Conservation (phyloP, 2,888 invertebrate species). For the Allacma fusca region DNA sequence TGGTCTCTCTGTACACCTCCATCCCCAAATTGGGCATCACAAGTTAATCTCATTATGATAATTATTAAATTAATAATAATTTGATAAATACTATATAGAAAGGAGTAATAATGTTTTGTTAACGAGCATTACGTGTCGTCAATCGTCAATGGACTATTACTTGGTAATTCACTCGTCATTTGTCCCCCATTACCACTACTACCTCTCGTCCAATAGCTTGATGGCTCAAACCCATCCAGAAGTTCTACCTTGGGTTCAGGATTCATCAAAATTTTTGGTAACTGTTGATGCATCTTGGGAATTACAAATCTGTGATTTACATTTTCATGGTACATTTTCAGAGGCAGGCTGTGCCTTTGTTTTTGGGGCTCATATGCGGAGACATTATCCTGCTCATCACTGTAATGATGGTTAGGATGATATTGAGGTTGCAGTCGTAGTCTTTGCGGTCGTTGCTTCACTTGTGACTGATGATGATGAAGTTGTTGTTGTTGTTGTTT, state of each 20-base stretch:
- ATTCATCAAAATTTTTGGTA: conserved; percentile 7
- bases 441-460: not conserved
- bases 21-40: not conserved
- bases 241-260: conserved; percentile 16
- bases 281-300: not conserved
- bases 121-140: conserved; percentile 41
- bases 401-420: not conserved
- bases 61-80: not conserved
- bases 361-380: not conserved
- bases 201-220: conserved; percentile 30
- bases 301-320: conserved; percentile 22
- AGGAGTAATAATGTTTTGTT: conserved; percentile 7
- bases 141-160: conserved; percentile 36
- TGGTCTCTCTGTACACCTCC: too few species aligned
- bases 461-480: not conserved
- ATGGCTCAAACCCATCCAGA: conserved; percentile 42
- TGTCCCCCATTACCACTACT: conserved; percentile 23
- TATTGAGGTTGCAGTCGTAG: not conserved
- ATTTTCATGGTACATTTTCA: conserved; percentile 23
- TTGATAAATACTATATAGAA: not conserved
- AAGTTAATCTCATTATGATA: conserved; percentile 7
- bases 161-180: not conserved
- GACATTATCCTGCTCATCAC: not conserved
- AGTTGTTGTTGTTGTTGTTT: not conserved
- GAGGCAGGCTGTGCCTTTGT: conserved; percentile 5